A percentile compares a stretch with the other conserved stretches of the same genome.
Evolutionary conservation across 1,140 invertebrate genomes (phyloP).

Genomic region (Atta texana): DNA sequence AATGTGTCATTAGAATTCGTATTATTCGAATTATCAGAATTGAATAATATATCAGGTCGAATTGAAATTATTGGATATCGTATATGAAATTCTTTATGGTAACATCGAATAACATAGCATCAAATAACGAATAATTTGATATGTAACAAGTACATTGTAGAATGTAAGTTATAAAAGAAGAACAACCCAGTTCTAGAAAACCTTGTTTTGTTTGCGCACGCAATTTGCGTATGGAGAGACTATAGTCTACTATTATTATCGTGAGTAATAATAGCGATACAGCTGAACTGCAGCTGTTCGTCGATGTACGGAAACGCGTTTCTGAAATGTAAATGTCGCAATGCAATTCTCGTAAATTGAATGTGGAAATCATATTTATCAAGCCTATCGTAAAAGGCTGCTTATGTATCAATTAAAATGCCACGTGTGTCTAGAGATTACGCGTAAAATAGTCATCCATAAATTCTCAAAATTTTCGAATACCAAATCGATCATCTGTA

Average conservation of each 20-base stretch:
- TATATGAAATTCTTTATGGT: neutral
- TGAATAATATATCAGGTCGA: slow-evolving; percentile 18
- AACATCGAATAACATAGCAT: neutral
- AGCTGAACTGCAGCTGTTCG: slow-evolving; percentile 57
- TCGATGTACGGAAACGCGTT: slow-evolving; percentile 37
- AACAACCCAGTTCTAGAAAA: slow-evolving; percentile 52
- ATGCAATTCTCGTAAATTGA: slow-evolving; percentile 29
- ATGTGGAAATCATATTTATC: slow-evolving; percentile 9
- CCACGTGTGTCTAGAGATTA: slow-evolving; percentile 16
- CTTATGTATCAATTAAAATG: slow-evolving; percentile 49
- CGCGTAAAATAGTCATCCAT: neutral
- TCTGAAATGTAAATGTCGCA: slow-evolving; percentile 39
- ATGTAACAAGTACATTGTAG: neutral
- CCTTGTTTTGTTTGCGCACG: slow-evolving; percentile 53
- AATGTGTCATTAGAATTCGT: slow-evolving; percentile 41
- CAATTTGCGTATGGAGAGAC: slow-evolving; percentile 50
- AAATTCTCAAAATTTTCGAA: slow-evolving; percentile 40
- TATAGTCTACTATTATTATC: slow-evolving; percentile 58
- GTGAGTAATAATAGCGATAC: slow-evolving; percentile 59
- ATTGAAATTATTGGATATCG: slow-evolving; percentile 21
- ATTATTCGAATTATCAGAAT: slow-evolving; percentile 13
- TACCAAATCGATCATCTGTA: slow-evolving; percentile 39
- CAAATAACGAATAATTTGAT: neutral
- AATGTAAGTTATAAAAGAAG: slow-evolving; percentile 12
- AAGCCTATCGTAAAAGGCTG: slow-evolving; percentile 4